phyloP scores from a whole-genome alignment of 2,888 invertebrate species.

The Invenusta paracnida region DNA sequence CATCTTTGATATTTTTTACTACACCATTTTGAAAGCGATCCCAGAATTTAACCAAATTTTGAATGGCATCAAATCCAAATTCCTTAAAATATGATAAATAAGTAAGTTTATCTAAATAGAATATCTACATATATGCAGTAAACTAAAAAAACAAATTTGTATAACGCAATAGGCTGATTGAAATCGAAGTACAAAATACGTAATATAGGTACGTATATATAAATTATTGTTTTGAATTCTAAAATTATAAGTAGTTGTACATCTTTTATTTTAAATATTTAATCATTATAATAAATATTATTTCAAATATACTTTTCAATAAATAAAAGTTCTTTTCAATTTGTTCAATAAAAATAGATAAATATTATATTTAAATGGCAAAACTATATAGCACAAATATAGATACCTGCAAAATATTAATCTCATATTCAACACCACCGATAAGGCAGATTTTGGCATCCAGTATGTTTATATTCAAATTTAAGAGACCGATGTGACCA shows the following conservation, averaged over 20 bases:
- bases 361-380: background rate
- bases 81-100: background rate
- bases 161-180: too few relatives aligned
- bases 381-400: background rate
- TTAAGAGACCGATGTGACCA: background rate
- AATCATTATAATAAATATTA: too few relatives aligned
- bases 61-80: background rate
- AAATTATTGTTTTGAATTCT: too few relatives aligned
- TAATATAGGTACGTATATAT: too few relatives aligned
- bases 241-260: too few relatives aligned
- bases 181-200: too few relatives aligned
- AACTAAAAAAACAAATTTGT: background rate
- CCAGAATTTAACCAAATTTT: conserved; percentile 9
- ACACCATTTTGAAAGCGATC: conserved; percentile 21
- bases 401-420: conserved; percentile 50
- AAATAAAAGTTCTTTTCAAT: too few relatives aligned
- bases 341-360: too few relatives aligned
- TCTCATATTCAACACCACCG: conserved; percentile 48
- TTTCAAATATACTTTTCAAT: background rate
- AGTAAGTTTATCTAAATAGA: background rate
- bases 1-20: conserved; percentile 42
- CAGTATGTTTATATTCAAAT: background rate
- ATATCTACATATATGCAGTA: too few relatives aligned
- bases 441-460: conserved; percentile 8
- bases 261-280: too few relatives aligned